Conservation (phyloP, 2,888 invertebrate species). For the Tenthredo distinguenda region DNA sequence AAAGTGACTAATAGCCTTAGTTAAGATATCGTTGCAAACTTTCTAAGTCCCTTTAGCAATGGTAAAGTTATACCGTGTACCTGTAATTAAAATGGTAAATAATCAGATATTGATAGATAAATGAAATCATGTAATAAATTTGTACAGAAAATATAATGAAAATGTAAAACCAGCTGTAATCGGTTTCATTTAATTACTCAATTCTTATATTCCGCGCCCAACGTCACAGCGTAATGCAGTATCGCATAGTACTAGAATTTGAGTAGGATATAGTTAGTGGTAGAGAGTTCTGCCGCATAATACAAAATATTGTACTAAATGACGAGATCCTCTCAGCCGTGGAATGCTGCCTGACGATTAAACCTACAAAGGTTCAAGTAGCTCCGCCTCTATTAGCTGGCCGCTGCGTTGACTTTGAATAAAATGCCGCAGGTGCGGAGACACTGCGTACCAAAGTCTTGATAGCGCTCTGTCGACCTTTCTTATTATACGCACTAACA, state of each 20-base stretch:
- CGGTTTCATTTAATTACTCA: background rate
- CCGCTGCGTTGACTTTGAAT: slow-evolving; percentile 46
- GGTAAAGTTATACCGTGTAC: too few relatives aligned
- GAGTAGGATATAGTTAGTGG: slow-evolving; percentile 36
- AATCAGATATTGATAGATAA: background rate
- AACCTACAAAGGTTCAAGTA: slow-evolving; percentile 43
- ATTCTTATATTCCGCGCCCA: slow-evolving; percentile 18
- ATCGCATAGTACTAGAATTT: slow-evolving; percentile 29
- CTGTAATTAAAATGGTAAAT: background rate
- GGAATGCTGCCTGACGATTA: slow-evolving; percentile 49
- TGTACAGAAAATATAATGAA: background rate
- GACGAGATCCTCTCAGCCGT: slow-evolving; percentile 37
- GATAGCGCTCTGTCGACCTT: slow-evolving; percentile 47
- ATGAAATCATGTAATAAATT: background rate
- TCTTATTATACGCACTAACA: slow-evolving; percentile 46
- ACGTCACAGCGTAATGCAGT: slow-evolving; percentile 40
- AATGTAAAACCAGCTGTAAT: background rate
- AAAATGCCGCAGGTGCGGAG: slow-evolving; percentile 18
- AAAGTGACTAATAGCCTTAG: background rate
- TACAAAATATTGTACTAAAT: background rate
- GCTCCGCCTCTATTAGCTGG: slow-evolving; percentile 52
- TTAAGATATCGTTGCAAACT: too few relatives aligned
- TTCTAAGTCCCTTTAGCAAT: background rate
- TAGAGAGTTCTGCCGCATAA: background rate
- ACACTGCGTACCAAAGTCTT: slow-evolving; percentile 48